Conservation (phyloP, 2,113 vertebrate genomes). For the Gavialis gangeticus region DNA sequence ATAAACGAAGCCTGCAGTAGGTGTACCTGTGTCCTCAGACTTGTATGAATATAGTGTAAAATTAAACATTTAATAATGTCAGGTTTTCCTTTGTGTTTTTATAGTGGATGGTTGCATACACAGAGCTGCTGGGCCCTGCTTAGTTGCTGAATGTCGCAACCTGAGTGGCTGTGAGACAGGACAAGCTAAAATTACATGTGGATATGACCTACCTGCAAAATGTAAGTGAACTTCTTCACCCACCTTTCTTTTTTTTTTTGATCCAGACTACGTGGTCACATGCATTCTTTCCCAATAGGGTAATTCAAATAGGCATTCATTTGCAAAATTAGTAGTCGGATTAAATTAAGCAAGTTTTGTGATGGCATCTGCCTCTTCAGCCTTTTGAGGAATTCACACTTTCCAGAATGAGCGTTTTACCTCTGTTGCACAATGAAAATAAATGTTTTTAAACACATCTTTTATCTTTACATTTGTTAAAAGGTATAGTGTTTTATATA, state of each 20-base stretch:
- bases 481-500: conserved; percentile 29
- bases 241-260: not conserved
- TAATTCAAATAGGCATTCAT: conserved; percentile 50
- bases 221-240: conserved; percentile 81
- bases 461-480: conserved; percentile 28
- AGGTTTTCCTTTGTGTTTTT: conserved; percentile 46
- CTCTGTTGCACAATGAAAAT: conserved; percentile 12
- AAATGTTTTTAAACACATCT: not conserved
- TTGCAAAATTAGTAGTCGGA: conserved; percentile 54
- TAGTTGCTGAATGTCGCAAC: conserved; percentile 92
- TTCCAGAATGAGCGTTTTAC: conserved; percentile 41
- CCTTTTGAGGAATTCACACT: conserved; percentile 29
- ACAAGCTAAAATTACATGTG: conserved; percentile 96
- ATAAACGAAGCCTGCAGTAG: not conserved
- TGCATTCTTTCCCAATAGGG: not conserved
- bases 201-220: conserved; percentile 94
- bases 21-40: rapidly evolving
- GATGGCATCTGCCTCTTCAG: conserved; percentile 18
- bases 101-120: conserved; percentile 98
- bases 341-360: conserved; percentile 55
- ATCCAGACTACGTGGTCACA: not conserved
- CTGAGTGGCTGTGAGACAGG: conserved; percentile 96
- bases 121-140: conserved; percentile 92
- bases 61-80: not conserved
- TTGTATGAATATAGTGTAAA: not conserved